Evolutionary conservation across 2,113 vertebrate genomes (phyloP).

Genomic region (Tautogolabrus adspersus): DNA sequence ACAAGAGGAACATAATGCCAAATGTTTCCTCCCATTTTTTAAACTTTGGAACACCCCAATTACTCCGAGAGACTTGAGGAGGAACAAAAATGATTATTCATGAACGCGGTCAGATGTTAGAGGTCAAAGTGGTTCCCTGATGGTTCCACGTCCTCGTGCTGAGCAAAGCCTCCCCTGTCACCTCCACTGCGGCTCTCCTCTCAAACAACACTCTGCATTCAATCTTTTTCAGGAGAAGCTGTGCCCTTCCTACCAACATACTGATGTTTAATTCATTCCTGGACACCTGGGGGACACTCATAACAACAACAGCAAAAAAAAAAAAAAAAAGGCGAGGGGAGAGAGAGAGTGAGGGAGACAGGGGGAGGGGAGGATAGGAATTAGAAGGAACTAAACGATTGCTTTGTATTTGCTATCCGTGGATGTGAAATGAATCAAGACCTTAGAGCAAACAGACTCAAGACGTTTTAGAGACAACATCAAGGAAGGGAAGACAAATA

Average conservation of each 20-base stretch:
- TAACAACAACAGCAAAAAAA: slow-evolving; percentile 64
- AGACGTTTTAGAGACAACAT: slow-evolving; percentile 27
- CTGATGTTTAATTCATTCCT: slow-evolving; percentile 83
- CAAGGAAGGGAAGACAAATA: slow-evolving; percentile 31
- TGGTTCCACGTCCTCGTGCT: slow-evolving; percentile 65
- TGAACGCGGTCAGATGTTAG: slow-evolving; percentile 59
- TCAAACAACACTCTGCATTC: slow-evolving; percentile 67
- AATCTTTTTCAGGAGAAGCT: slow-evolving; percentile 61
- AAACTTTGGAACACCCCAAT: slow-evolving; percentile 51
- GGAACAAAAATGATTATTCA: slow-evolving; percentile 46
- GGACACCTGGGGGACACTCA: slow-evolving; percentile 66
- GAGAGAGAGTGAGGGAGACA: not conserved
- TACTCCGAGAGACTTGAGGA: slow-evolving; percentile 25
- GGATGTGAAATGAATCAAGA: slow-evolving; percentile 54
- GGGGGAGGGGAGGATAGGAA: slow-evolving; percentile 33
- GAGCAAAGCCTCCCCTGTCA: slow-evolving; percentile 69
- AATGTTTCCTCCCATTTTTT: slow-evolving; percentile 2
- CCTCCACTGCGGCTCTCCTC: slow-evolving; percentile 58
- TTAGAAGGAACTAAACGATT: slow-evolving; percentile 61
- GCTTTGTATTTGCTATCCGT: slow-evolving; percentile 53
- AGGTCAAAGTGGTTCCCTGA: slow-evolving; percentile 75
- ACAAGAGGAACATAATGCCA: not conserved
- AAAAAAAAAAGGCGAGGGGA: not conserved
- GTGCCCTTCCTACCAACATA: slow-evolving; percentile 69
- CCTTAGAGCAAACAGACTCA: slow-evolving; percentile 3